phyloP scores from a whole-genome alignment of 2,113 vertebrate genomes.

The Hippocampus guttulatus region DNA sequence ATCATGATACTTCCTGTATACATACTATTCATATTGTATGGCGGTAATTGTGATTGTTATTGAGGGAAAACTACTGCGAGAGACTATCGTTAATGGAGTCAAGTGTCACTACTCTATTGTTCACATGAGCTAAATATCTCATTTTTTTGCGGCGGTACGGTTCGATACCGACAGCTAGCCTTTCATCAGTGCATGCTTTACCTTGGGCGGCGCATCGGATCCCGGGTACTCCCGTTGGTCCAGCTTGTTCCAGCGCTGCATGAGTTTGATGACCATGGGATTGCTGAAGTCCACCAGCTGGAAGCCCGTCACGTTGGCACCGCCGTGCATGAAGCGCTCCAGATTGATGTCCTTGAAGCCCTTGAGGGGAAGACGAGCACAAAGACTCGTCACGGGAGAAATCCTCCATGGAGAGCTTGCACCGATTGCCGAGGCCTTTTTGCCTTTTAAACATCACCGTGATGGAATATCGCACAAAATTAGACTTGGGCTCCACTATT shows the following conservation, averaged over 20 bases:
- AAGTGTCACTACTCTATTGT: too few species aligned
- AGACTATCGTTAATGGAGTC: too few species aligned
- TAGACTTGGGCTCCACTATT: neutral
- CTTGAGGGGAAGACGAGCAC: slow-evolving; percentile 56
- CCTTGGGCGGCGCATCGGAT: slow-evolving; percentile 93
- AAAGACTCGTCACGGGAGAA: slow-evolving; percentile 5
- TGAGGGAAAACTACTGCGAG: too few species aligned
- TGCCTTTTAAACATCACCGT: neutral
- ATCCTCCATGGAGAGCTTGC: neutral
- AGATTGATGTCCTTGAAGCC: slow-evolving; percentile 98
- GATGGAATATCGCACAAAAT: neutral
- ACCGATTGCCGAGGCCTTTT: neutral
- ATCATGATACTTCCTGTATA: too few species aligned
- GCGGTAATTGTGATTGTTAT: too few species aligned
- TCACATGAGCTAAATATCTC: too few species aligned
- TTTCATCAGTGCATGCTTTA: slow-evolving; percentile 40
- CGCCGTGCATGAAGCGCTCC: slow-evolving; percentile 97
- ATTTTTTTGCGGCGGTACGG: too few species aligned
- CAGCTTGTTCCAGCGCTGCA: slow-evolving; percentile 99
- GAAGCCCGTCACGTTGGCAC: slow-evolving; percentile 97
- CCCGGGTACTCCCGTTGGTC: slow-evolving; percentile 98
- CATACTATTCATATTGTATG: too few species aligned
- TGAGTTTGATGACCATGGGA: slow-evolving; percentile 93
- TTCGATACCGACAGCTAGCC: neutral
- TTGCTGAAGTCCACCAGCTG: slow-evolving; percentile 97